phyloP scores from a whole-genome alignment of 2,113 vertebrate species.

The Naja naja region DNA sequence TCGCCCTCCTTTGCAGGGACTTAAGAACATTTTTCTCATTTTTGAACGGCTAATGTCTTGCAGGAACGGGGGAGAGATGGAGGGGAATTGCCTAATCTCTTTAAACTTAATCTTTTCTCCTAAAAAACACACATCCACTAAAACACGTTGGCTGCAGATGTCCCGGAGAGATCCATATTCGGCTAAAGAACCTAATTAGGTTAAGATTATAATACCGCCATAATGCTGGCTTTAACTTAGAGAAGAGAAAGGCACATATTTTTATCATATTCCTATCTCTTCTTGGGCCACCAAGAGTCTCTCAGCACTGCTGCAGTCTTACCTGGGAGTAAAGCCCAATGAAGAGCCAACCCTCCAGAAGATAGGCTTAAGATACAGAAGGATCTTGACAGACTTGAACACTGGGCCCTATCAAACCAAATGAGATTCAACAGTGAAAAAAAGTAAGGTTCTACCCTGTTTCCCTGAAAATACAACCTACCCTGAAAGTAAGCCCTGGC shows the following conservation, averaged over 20 bases:
- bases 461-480: too few species aligned
- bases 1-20: constrained; percentile 81
- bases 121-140: constrained; percentile 54
- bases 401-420: too few species aligned
- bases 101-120: constrained; percentile 87
- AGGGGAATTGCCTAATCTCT: constrained; percentile 91
- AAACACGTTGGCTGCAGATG: constrained; percentile 60
- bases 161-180: constrained; percentile 74
- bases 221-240: neutral
- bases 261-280: neutral
- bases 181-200: constrained; percentile 77
- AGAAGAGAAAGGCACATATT: too few species aligned
- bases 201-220: constrained; percentile 64
- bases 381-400: too few species aligned
- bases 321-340: neutral
- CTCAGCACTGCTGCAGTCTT: too few species aligned
- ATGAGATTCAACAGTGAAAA: too few species aligned
- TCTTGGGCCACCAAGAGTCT: too few species aligned
- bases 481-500: too few species aligned
- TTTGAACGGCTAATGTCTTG: constrained; percentile 98
- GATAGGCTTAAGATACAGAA: too few species aligned
- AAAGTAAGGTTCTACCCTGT: too few species aligned
- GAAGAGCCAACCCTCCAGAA: too few species aligned
- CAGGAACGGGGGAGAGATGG: constrained; percentile 52
- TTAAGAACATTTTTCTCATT: constrained; percentile 99